These are phyloP conservation scores for Podarcis muralis DNA, from an alignment of 2,113 vertebrate genomes.

Conservation along the genomic window DNA sequence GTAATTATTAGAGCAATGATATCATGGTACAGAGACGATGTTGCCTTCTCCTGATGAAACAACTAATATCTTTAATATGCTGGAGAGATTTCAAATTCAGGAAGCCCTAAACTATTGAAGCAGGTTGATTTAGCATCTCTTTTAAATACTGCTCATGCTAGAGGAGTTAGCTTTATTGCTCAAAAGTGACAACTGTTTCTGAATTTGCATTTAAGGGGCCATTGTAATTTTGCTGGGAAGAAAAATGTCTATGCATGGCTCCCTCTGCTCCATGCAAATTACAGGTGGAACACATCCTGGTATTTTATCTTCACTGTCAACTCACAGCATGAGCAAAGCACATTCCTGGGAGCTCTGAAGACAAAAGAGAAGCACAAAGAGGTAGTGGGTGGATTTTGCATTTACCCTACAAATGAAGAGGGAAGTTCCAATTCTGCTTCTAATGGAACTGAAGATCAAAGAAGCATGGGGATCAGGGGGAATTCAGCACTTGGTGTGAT, in stretches of 20 bases:
- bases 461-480: background rate
- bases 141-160: conserved; percentile 21
- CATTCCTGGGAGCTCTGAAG: background rate
- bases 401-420: background rate
- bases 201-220: background rate
- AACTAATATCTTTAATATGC: conserved; percentile 5
- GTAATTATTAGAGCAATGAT: conserved; percentile 5
- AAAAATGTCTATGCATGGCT: background rate
- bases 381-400: background rate
- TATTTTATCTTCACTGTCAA: background rate
- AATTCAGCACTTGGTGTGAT: background rate
- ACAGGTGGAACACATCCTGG: background rate
- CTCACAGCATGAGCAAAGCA: background rate
- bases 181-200: conserved; percentile 26
- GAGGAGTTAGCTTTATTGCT: conserved; percentile 14
- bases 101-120: conserved; percentile 14
- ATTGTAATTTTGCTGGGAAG: background rate
- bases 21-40: background rate
- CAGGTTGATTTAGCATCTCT: conserved; percentile 40
- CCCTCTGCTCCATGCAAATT: conserved; percentile 20
- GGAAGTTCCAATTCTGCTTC: background rate
- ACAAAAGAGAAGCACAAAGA: background rate
- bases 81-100: conserved; percentile 38
- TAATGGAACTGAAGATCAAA: background rate
- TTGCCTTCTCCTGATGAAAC: background rate